Percentiles rank a stretch among this genome's conserved stretches.
Evolutionary conservation across 2,113 vertebrate genomes (phyloP).

Genomic region (Pangasianodon gigas): DNA sequence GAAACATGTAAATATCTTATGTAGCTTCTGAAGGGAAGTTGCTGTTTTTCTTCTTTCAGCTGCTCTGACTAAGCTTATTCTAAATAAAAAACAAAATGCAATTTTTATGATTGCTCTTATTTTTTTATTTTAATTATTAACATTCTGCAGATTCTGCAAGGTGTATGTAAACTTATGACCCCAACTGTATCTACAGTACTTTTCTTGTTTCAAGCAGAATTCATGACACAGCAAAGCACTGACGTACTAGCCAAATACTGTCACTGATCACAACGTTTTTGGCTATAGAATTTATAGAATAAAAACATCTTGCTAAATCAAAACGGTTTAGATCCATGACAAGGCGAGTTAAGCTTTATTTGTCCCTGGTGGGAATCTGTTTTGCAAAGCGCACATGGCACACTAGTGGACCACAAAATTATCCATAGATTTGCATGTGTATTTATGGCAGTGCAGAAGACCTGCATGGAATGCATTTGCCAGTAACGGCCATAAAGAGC

Average conservation of each 20-base stretch:
- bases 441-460: conserved; percentile 10
- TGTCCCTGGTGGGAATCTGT: neutral
- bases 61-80: no score
- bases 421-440: conserved; percentile 32
- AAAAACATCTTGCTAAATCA: neutral
- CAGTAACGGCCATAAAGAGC: neutral
- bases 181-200: neutral
- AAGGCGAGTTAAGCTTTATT: neutral
- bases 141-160: no score
- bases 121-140: no score
- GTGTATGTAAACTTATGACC: no score
- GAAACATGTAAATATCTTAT: no score
- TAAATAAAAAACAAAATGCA: no score
- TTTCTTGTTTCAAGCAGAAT: neutral
- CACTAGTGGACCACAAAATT: neutral
- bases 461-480: neutral
- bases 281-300: neutral
- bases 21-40: no score
- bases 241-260: neutral
- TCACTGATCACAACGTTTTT: neutral
- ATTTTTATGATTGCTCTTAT: no score
- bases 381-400: neutral
- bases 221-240: neutral
- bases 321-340: neutral
- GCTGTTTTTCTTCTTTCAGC: no score